A percentile compares a stretch with the other conserved stretches of the same genome.
These are phyloP conservation scores for Octodonta nipae DNA, from an alignment of 2,888 invertebrate genomes.

Conservation along the genomic window DNA sequence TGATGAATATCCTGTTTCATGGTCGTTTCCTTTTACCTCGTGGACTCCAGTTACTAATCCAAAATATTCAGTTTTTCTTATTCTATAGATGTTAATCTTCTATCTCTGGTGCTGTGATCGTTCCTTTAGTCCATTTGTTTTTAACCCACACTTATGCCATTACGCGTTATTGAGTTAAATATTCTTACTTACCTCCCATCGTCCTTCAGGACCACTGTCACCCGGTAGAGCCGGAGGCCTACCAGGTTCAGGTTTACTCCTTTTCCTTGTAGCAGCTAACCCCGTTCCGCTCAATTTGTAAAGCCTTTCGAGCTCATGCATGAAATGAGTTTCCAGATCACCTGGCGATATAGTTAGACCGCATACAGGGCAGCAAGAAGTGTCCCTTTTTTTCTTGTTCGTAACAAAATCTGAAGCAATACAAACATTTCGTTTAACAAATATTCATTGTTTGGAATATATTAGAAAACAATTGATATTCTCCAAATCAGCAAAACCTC, in stretches of 20 bases:
- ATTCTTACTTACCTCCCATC: slow-evolving; percentile 51
- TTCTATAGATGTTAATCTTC: too few species aligned
- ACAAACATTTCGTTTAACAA: too few species aligned
- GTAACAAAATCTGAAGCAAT: slow-evolving; percentile 23
- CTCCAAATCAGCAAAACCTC: background rate
- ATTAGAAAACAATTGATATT: background rate
- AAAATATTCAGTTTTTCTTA: too few species aligned
- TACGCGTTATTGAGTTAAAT: too few species aligned
- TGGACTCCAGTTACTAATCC: too few species aligned
- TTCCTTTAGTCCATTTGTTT: too few species aligned
- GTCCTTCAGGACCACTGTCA: slow-evolving; percentile 43
- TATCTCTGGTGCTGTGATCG: too few species aligned
- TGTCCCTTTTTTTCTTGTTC: slow-evolving; percentile 33
- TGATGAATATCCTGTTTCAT: too few species aligned
- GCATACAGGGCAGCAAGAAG: slow-evolving; percentile 52
- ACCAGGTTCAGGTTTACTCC: slow-evolving; percentile 29
- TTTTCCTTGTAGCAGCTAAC: slow-evolving; percentile 36
- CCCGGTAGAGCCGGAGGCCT: slow-evolving; percentile 34
- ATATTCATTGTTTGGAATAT: background rate
- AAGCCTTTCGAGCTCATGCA: slow-evolving; percentile 55
- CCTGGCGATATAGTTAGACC: slow-evolving; percentile 51
- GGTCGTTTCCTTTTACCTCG: too few species aligned
- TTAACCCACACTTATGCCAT: too few species aligned
- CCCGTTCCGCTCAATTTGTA: slow-evolving; percentile 44
- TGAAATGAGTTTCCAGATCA: slow-evolving; percentile 55